phyloP scores from a whole-genome alignment of 2,888 invertebrate species.

The Petrolisthes cinctipes region DNA sequence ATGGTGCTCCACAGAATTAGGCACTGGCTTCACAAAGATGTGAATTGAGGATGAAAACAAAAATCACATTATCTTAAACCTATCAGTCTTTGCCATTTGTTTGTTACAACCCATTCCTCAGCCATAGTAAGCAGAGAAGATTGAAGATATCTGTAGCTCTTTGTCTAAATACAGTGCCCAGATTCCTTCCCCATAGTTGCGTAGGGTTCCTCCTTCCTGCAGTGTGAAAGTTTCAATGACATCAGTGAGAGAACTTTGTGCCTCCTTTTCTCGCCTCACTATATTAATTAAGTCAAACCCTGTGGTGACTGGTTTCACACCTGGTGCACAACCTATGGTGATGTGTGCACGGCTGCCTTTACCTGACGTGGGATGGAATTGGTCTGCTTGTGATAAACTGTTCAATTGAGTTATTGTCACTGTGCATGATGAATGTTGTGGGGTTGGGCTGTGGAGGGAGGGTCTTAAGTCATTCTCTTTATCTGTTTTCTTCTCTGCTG shows the following conservation, averaged over 20 bases:
- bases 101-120: not conserved
- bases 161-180: constrained; percentile 67
- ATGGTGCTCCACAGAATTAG: too few relatives aligned
- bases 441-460: too few relatives aligned
- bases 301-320: constrained; percentile 67
- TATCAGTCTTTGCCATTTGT: too few relatives aligned
- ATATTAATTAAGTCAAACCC: constrained; percentile 67
- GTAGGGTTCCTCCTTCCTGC: constrained; percentile 66
- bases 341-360: constrained; percentile 67
- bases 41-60: too few relatives aligned
- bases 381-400: not conserved
- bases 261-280: constrained; percentile 66
- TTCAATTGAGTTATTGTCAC: not conserved
- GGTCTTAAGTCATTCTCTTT: too few relatives aligned
- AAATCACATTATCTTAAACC: too few relatives aligned
- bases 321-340: constrained; percentile 67
- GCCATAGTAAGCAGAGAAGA: not conserved
- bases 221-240: constrained; percentile 50
- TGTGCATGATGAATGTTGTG: too few relatives aligned
- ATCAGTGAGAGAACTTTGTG: not conserved
- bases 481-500: too few relatives aligned
- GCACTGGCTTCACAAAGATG: too few relatives aligned
- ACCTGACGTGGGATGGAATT: constrained; percentile 64
- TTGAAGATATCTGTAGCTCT: not conserved
- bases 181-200: constrained; percentile 67